Base-by-base conservation (phyloP, 2,888 invertebrate genomes). In the Strigamia crassipes region DNA sequence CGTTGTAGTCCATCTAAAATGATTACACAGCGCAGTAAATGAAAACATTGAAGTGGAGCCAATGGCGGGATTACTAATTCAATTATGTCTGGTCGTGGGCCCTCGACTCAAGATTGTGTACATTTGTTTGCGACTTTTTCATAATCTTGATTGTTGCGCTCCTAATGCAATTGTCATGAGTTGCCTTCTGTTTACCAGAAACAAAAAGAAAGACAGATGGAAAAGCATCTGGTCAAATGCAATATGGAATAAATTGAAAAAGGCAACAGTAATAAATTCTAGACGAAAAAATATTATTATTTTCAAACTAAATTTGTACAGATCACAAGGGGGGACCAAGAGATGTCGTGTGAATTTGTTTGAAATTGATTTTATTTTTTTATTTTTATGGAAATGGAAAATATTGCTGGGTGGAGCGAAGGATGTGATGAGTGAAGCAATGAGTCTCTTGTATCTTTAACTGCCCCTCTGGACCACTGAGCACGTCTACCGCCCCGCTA, bases 401-500 rank as follows among this genome's bases (percentile, higher is more conserved):
- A 34, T 34, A 6, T 5, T 34, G 34, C 34, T 5, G 34, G n/a
- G 34, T 9, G 10, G 10, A 51, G n/a, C 2, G 10, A 51, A 51
- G 15, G 3, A 51, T 51, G 13, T 51, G n/a, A 51, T 13, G 51
- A n/a, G 2, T 2, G 51, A 51, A 51, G 51, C 3, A 51, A 51
- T 51, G 51, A 51, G 51, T 51, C 51, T 51, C 51, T 51, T n/a
- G 51, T 51, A 6, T 51, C 51, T 51, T n/a, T 51, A 51, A 51
- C 51, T 51, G 51, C 51, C 51, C 51, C n/a, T 51, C 51, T 51
- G 51, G 51, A 51, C 51, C 51, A 51, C 51, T 51, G 51, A 51
- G 51, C 51, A 51, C 51, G 51, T 51, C 51, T 51, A 51, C 13
- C 51, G 51, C 51, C 51, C n/a, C n/a, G 10, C 51, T n/a, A 51